phyloP scores from a whole-genome alignment of 1,140 invertebrate species.

The Xylocopa sonorina region DNA sequence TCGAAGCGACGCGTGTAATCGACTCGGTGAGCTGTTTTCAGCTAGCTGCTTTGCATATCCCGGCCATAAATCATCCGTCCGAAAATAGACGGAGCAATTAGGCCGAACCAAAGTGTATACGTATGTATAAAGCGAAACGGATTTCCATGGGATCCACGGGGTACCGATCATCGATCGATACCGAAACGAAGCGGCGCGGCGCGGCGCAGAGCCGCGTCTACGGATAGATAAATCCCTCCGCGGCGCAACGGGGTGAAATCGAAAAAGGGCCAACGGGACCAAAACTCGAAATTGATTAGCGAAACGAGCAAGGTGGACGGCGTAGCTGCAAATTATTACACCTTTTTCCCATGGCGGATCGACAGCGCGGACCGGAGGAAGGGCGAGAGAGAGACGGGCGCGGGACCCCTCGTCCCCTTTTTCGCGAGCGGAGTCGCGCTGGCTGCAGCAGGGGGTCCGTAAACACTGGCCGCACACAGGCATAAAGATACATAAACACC shows the following conservation, averaged over 20 bases:
- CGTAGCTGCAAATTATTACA: constrained; percentile 44
- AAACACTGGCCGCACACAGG: constrained; percentile 76
- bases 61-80: constrained; percentile 20
- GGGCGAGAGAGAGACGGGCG: not conserved
- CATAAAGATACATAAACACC: constrained; percentile 75
- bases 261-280: not conserved
- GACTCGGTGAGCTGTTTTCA: constrained; percentile 25
- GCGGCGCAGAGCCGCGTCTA: too few relatives aligned
- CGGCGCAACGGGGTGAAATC: not conserved
- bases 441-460: constrained; percentile 74
- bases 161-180: constrained; percentile 29
- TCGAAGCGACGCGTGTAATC: constrained; percentile 5
- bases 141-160: not conserved
- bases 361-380: not conserved
- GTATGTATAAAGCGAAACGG: not conserved
- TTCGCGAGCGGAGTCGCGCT: constrained; percentile 50
- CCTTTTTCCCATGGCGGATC: constrained; percentile 34
- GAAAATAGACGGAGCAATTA: constrained; percentile 22
- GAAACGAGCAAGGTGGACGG: not conserved
- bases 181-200: too few relatives aligned
- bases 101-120: too few relatives aligned
- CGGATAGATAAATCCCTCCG: not conserved
- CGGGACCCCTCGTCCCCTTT: constrained; percentile 28
- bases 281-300: constrained; percentile 28
- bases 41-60: constrained; percentile 28